Evolutionary conservation across 2,797 vertebrate genomes (phyloP).

Genomic region (Aselliscus stoliczkanus): DNA sequence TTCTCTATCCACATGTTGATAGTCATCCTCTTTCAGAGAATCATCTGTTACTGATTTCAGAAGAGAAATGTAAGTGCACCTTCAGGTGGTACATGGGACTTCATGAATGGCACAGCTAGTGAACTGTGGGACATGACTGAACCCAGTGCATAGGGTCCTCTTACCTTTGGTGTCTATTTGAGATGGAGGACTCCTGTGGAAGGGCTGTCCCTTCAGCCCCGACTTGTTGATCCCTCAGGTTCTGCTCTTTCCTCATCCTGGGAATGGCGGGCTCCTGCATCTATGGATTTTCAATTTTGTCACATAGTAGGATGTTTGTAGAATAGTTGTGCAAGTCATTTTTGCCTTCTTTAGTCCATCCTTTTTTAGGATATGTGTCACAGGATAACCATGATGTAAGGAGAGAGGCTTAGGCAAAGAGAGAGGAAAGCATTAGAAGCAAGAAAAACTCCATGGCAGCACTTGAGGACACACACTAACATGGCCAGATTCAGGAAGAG

Average conservation of each 20-base stretch:
- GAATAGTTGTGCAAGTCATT: neutral
- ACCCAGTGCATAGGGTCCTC: neutral
- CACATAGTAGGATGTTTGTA: neutral
- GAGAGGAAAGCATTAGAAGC: neutral
- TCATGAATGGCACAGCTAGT: neutral
- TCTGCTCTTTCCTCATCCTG: neutral
- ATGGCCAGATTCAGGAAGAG: neutral
- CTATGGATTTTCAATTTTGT: neutral
- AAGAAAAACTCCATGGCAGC: neutral
- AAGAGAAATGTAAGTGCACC: slow-evolving; percentile 93
- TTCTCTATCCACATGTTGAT: slow-evolving; percentile 86
- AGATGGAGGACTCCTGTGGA: neutral
- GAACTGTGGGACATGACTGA: neutral
- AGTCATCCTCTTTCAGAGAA: slow-evolving; percentile 83
- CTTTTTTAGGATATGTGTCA: neutral
- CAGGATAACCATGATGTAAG: neutral
- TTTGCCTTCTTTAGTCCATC: neutral
- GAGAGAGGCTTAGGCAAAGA: neutral
- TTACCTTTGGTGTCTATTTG: neutral
- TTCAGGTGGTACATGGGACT: neutral
- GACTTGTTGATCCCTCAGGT: neutral
- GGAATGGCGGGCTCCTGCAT: neutral
- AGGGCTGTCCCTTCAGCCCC: neutral
- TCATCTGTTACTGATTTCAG: slow-evolving; percentile 91
- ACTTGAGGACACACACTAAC: neutral